These are phyloP conservation scores for Pteruthius melanotis DNA, from an alignment of 2,113 vertebrate genomes.

Conservation along the genomic window DNA sequence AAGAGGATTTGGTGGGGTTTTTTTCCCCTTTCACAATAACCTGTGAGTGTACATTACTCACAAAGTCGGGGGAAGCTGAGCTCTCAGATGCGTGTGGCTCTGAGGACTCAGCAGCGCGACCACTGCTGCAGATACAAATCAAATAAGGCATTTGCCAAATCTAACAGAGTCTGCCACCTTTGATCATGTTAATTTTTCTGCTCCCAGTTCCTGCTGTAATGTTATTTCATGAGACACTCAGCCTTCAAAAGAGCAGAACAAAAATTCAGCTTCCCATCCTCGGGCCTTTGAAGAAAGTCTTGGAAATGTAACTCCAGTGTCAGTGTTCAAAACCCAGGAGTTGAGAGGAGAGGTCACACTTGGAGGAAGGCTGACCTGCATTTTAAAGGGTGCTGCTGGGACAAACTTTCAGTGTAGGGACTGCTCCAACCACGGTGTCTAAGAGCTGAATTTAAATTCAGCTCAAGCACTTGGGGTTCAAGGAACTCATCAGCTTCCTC, in stretches of 20 bases:
- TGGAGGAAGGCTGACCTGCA: background rate
- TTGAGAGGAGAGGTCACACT: background rate
- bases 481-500: background rate
- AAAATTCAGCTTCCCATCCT: background rate
- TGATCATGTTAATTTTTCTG: background rate
- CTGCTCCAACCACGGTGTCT: background rate
- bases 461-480: background rate
- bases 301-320: background rate
- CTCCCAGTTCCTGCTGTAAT: background rate
- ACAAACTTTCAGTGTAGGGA: background rate
- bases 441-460: background rate
- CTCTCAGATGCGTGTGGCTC: background rate
- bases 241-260: background rate
- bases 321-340: background rate
- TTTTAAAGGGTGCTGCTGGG: background rate
- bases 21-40: background rate
- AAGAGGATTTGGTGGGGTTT: background rate
- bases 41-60: background rate
- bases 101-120: background rate
- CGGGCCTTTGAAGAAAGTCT: background rate
- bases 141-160: background rate
- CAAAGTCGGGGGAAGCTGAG: background rate
- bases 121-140: background rate
- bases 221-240: background rate
- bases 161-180: background rate